Evolutionary conservation across 1,140 invertebrate species (phyloP).

Genomic region (Trachymyrmex septentrionalis): DNA sequence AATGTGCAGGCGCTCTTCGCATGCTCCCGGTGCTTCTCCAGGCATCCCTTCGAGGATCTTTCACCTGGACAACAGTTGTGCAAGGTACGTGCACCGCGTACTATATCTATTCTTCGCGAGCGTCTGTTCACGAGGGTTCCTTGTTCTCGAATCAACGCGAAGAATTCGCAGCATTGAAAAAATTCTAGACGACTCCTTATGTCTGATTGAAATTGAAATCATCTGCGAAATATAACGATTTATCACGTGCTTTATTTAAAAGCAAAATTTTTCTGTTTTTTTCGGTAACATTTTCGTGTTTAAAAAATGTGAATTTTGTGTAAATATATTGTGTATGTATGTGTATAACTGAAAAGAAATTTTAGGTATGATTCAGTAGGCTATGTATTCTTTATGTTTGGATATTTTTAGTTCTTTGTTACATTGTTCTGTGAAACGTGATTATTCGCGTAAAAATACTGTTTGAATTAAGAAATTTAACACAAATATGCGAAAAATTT

Average conservation of each 20-base stretch:
- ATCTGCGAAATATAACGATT: background rate
- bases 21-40: conserved; percentile 97
- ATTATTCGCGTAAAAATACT: background rate
- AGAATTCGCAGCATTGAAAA: background rate
- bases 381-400: background rate
- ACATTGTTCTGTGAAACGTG: background rate
- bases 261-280: background rate
- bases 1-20: conserved; percentile 92
- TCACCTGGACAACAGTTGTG: conserved; percentile 97
- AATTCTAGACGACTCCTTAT: background rate
- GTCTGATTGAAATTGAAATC: background rate
- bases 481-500: too few species aligned
- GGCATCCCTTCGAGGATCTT: conserved; percentile 98
- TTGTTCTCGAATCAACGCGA: background rate
- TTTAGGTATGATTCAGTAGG: background rate
- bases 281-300: background rate
- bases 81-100: conserved; percentile 90
- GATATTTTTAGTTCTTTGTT: background rate
- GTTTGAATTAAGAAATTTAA: background rate
- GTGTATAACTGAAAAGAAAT: background rate
- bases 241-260: background rate
- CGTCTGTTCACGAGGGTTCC: background rate
- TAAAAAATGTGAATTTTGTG: background rate
- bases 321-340: background rate
- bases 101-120: background rate